Conservation (phyloP, 1,140 invertebrate genomes). For the Drosophila saltans region DNA sequence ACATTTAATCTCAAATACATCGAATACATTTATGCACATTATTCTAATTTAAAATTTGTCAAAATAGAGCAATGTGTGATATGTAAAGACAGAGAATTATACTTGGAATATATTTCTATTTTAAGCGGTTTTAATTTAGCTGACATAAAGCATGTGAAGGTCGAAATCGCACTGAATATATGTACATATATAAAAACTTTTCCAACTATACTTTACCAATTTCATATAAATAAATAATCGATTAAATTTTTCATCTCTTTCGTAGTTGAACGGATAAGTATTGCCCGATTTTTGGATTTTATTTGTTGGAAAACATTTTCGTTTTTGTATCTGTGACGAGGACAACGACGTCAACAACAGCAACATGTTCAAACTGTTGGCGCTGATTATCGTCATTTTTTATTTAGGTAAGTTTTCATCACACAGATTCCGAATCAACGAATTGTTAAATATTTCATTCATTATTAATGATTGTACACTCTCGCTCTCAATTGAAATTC, state of each 20-base stretch:
- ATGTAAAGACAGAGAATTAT: no score
- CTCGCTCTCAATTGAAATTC: slow-evolving; percentile 53
- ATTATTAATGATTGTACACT: slow-evolving; percentile 51
- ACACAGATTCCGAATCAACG: background rate
- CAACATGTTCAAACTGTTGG: slow-evolving; percentile 72
- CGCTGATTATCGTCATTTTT: slow-evolving; percentile 74
- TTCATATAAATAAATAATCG: no score
- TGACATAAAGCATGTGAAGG: no score
- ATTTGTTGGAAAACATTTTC: slow-evolving; percentile 49
- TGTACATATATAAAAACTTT: no score
- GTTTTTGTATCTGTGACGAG: background rate
- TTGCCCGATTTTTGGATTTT: slow-evolving; percentile 46
- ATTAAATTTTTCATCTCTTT: slow-evolving; percentile 20
- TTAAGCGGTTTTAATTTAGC: no score
- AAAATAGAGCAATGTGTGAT: no score
- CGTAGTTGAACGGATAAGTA: slow-evolving; percentile 52
- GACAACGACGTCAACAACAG: slow-evolving; percentile 28
- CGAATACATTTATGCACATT: no score
- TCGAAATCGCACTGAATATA: no score
- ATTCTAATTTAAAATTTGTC: no score
- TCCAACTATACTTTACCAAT: no score
- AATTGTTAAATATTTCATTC: slow-evolving; percentile 21
- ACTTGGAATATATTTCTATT: no score
- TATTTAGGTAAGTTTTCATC: slow-evolving; percentile 68
- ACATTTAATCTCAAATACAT: slow-evolving; percentile 30